phyloP scores from a whole-genome alignment of 2,797 vertebrate species.

The Myripristis jacobus region DNA sequence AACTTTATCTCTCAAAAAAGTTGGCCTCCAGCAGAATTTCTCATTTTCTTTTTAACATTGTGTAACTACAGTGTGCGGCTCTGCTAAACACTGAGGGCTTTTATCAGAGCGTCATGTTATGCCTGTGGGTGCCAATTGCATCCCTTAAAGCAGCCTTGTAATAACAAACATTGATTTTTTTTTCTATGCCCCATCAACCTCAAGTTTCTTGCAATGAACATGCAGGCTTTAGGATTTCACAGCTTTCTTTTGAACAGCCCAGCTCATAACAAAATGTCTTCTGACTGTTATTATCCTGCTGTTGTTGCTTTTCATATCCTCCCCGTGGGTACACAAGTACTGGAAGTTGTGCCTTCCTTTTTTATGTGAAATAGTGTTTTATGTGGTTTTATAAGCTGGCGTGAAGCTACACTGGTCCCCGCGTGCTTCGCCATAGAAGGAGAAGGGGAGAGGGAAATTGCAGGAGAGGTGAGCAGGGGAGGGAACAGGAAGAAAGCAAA shows the following conservation, averaged over 20 bases:
- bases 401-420: conserved; percentile 19
- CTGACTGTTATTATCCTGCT: conserved; percentile 50
- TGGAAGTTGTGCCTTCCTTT: conserved; percentile 15
- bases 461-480: conserved; percentile 31
- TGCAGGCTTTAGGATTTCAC: conserved; percentile 45
- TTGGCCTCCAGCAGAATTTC: conserved; percentile 42
- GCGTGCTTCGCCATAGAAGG: conserved; percentile 11
- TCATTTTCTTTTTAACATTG: conserved; percentile 28
- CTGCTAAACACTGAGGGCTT: conserved; percentile 32
- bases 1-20: conserved; percentile 11
- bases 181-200: conserved; percentile 44
- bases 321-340: conserved; percentile 45
- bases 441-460: not conserved
- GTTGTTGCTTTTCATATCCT: conserved; percentile 34
- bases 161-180: conserved; percentile 68
- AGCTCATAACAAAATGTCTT: conserved; percentile 34
- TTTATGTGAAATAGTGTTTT: conserved; percentile 42
- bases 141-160: conserved; percentile 51
- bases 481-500: conserved; percentile 22
- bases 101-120: conserved; percentile 50
- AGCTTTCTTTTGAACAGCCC: conserved; percentile 43
- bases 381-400: conserved; percentile 43
- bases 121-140: conserved; percentile 55
- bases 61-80: conserved; percentile 18
- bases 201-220: conserved; percentile 31